Evolutionary conservation across 2,888 invertebrate species (phyloP).

Genomic region (Drosophila nr. perissopoda): DNA sequence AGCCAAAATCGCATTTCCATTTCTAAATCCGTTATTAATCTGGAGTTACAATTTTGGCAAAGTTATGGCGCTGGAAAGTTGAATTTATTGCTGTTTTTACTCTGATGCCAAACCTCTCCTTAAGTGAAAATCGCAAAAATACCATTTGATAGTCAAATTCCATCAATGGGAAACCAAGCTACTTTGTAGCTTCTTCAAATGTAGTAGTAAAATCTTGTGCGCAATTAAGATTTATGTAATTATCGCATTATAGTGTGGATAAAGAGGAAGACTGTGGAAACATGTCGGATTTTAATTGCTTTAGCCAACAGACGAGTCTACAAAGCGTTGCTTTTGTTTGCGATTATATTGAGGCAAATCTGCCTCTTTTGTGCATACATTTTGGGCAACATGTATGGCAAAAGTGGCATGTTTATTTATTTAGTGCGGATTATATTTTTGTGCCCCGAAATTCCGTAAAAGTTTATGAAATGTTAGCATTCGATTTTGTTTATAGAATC

Average conservation of each 20-base stretch:
- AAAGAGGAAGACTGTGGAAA: background rate
- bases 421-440: constrained; percentile 34
- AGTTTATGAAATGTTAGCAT: constrained; percentile 64
- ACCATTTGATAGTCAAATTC: background rate
- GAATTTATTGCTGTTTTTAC: background rate
- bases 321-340: constrained; percentile 22
- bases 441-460: constrained; percentile 57
- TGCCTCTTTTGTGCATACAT: background rate
- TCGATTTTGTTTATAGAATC: constrained; percentile 67
- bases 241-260: background rate
- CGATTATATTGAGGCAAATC: constrained; percentile 1
- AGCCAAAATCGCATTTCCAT: too few species aligned
- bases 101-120: background rate
- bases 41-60: too few species aligned
- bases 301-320: constrained; percentile 15
- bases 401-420: constrained; percentile 57
- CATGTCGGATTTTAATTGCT: constrained; percentile 3
- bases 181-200: background rate
- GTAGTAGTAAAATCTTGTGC: background rate
- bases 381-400: constrained; percentile 22
- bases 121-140: background rate
- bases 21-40: too few species aligned
- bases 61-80: background rate
- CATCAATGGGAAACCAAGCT: background rate
- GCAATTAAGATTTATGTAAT: background rate